A percentile compares a stretch with the other conserved stretches of the same genome.
Conservation (phyloP, 2,113 vertebrate genomes). For the Ivindomyrus marchei region DNA sequence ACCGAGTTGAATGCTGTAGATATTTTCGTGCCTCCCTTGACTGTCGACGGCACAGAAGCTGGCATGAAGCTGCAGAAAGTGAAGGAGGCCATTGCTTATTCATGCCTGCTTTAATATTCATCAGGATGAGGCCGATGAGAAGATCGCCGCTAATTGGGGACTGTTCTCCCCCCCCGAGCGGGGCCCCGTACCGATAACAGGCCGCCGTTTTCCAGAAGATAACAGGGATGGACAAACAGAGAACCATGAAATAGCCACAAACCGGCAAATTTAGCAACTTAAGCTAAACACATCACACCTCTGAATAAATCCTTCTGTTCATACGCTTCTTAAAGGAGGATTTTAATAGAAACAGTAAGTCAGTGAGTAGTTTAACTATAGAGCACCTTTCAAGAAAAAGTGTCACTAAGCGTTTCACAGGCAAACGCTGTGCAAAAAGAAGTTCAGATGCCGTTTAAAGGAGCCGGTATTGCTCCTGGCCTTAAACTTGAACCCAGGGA, state of each 20-base stretch:
- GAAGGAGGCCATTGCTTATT: constrained; percentile 37
- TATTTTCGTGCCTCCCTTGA: background rate
- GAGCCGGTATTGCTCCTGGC: background rate
- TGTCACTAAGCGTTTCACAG: background rate
- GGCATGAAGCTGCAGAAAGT: constrained; percentile 20
- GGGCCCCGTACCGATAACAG: constrained; percentile 39
- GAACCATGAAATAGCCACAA: background rate
- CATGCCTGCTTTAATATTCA: constrained; percentile 43
- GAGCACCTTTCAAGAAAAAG: background rate
- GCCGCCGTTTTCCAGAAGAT: constrained; percentile 31
- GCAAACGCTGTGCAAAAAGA: background rate
- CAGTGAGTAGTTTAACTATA: background rate
- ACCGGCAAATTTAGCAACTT: background rate
- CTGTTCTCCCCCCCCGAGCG: constrained; percentile 26
- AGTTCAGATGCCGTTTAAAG: background rate
- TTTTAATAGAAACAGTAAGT: background rate
- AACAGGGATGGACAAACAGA: background rate
- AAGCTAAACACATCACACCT: background rate
- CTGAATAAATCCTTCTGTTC: background rate
- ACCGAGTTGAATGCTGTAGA: constrained; percentile 11
- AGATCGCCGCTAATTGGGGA: constrained; percentile 48
- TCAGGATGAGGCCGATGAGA: constrained; percentile 36
- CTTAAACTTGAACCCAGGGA: background rate
- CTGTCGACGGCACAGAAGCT: background rate
- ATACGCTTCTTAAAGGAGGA: background rate